Base-by-base conservation (phyloP, 2,888 invertebrate species). In the Apodemia zela region DNA sequence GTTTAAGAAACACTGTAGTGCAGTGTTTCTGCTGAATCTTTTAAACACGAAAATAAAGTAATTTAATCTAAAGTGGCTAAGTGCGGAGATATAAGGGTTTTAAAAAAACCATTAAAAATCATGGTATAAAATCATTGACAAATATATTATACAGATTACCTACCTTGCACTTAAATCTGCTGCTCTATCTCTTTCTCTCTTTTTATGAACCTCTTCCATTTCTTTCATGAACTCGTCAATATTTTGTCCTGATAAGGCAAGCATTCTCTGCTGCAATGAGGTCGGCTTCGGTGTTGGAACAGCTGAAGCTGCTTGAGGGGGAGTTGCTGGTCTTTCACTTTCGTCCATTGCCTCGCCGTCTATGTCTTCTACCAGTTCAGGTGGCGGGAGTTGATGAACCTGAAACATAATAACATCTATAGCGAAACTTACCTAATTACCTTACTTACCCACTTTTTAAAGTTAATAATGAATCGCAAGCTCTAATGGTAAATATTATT, bases 141-240 rank as follows among this genome's bases (percentile, higher is more conserved):
- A 33, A 6, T 33, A 33, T 3, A 33, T 33, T 25, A 25, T 25
- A 2, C 17, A 29, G 13, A 60, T 82, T 81, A 21, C 82, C 62
- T 68, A 86, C 79, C 94, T 88, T 1, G 93, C 93, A 73, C 84
- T 93, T 60, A 94, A 85, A 76, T 94, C 94, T 18, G 93, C 93
- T 0, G 93, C 93, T 71, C 94, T 86, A 72, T 95, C 95, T n/a
- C 93, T 86, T 76, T 94, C 96, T 67, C 95, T 93, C 79, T 96
- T 96, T 76, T 94, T 94, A 71, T 96, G 96, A 0, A 96, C 96
- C 67, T 95, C 96, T 85, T 97, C 97, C 96, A 96, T 97, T 92
- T 97, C 97, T 77, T 97, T 96, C 96, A 97, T 97, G 73, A 97
- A 97, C 68, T 96, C 96, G 73, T 98, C 98, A 21, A 98, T 96